Evolutionary conservation across 2,888 invertebrate species (phyloP).

Genomic region (Pemphredon lugubris): DNA sequence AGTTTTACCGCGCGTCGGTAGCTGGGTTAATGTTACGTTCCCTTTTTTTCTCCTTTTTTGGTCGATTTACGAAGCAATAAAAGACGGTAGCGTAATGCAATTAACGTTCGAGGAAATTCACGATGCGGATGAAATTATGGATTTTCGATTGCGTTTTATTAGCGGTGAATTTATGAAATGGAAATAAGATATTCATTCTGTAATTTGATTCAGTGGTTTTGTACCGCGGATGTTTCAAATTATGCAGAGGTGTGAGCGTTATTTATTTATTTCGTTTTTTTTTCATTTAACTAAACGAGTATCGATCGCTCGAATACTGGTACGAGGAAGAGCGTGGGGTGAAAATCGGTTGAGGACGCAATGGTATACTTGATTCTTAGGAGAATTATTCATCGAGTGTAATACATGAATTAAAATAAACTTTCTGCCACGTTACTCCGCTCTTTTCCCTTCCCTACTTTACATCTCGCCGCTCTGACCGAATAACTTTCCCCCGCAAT

Average conservation of each 20-base stretch:
- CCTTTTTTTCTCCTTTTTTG: too few species aligned
- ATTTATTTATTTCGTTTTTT: too few species aligned
- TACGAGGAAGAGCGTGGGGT: too few species aligned
- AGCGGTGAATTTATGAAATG: background rate
- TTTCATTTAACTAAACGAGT: too few species aligned
- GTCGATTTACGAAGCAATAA: too few species aligned
- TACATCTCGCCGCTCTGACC: slow-evolving; percentile 36
- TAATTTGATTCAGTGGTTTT: slow-evolving; percentile 22
- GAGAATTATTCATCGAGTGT: slow-evolving; percentile 10
- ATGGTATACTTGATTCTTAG: background rate
- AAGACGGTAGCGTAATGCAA: too few species aligned
- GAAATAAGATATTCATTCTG: slow-evolving; percentile 4
- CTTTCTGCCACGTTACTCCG: slow-evolving; percentile 43
- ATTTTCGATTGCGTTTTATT: slow-evolving; percentile 14
- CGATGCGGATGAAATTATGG: slow-evolving; percentile 23
- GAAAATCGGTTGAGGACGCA: background rate
- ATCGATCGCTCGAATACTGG: too few species aligned
- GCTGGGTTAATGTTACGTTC: too few species aligned
- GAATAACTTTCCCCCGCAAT: slow-evolving; percentile 51
- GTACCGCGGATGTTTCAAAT: background rate
- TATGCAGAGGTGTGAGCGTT: background rate
- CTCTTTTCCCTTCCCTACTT: slow-evolving; percentile 27
- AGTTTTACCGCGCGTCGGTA: too few species aligned
- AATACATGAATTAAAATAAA: slow-evolving; percentile 54
- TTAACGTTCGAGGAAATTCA: slow-evolving; percentile 2